Evolutionary conservation across 1,140 invertebrate genomes (phyloP).

Genomic region (Drosophila subpulchrella): DNA sequence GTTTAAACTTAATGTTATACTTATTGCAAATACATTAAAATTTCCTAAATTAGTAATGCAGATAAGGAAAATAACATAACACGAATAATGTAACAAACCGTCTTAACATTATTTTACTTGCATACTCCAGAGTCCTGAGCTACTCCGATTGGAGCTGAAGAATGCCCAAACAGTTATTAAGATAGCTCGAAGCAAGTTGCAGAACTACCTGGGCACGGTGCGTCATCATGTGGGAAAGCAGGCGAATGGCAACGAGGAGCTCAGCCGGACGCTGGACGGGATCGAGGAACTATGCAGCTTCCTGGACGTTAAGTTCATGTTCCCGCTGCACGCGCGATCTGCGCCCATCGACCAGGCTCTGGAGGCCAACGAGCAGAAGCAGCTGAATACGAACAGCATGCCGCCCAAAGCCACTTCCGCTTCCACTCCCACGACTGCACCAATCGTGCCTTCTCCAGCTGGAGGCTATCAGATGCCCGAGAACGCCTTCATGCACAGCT

Average conservation of each 20-base stretch:
- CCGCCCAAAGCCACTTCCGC: neutral
- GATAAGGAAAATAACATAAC: too few relatives aligned
- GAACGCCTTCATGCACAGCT: conserved; percentile 72
- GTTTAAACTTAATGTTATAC: too few relatives aligned
- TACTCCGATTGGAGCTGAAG: conserved; percentile 82
- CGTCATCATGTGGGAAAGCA: conserved; percentile 70
- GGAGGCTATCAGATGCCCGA: conserved; percentile 69
- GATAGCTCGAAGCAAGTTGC: conserved; percentile 81
- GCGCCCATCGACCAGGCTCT: conserved; percentile 77
- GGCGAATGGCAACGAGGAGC: conserved; percentile 62
- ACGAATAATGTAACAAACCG: too few relatives aligned
- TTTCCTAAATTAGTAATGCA: too few relatives aligned
- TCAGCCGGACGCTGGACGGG: conserved; percentile 82
- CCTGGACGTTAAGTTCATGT: conserved; percentile 73
- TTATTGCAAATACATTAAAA: too few relatives aligned
- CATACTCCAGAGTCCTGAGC: conserved; percentile 76
- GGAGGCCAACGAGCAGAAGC: conserved; percentile 80
- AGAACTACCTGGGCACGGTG: conserved; percentile 79
- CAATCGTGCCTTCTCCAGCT: too few relatives aligned
- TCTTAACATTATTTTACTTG: neutral
- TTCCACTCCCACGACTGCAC: neutral
- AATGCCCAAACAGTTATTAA: conserved; percentile 84
- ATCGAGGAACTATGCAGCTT: conserved; percentile 84
- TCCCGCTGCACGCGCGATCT: conserved; percentile 56
- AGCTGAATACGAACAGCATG: conserved; percentile 19